Conservation (phyloP, 2,797 vertebrate genomes). For the Channa striata region DNA sequence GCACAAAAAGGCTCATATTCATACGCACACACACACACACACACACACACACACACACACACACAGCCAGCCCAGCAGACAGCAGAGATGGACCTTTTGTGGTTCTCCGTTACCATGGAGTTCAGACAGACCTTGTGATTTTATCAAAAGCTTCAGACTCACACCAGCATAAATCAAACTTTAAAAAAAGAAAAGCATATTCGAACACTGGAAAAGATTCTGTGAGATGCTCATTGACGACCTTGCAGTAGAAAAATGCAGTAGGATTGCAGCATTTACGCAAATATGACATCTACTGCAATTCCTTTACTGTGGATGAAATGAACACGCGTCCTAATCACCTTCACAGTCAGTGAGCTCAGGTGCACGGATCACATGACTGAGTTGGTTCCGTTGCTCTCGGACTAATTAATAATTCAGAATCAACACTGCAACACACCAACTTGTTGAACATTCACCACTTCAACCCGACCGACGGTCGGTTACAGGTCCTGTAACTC, state of each 20-base stretch:
- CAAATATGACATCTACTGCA: too few species aligned
- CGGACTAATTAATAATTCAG: conserved; percentile 2
- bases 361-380: background rate
- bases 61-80: conserved; percentile 18
- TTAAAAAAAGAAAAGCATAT: background rate
- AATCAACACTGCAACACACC: background rate
- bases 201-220: background rate
- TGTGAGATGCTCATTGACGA: background rate
- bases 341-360: conserved; percentile 2
- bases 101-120: conserved; percentile 22
- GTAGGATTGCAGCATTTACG: background rate
- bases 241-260: background rate
- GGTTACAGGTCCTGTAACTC: background rate
- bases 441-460: background rate
- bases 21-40: conserved; percentile 8
- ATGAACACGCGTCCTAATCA: background rate
- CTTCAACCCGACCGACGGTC: background rate
- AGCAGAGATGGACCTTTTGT: background rate
- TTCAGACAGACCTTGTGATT: conserved; percentile 6
- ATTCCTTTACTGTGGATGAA: background rate
- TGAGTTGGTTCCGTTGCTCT: background rate
- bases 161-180: background rate
- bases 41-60: too few species aligned
- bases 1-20: conserved; percentile 1
- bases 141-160: conserved; percentile 1